Conservation (phyloP, 2,113 vertebrate genomes). For the Festucalex cinctus region DNA sequence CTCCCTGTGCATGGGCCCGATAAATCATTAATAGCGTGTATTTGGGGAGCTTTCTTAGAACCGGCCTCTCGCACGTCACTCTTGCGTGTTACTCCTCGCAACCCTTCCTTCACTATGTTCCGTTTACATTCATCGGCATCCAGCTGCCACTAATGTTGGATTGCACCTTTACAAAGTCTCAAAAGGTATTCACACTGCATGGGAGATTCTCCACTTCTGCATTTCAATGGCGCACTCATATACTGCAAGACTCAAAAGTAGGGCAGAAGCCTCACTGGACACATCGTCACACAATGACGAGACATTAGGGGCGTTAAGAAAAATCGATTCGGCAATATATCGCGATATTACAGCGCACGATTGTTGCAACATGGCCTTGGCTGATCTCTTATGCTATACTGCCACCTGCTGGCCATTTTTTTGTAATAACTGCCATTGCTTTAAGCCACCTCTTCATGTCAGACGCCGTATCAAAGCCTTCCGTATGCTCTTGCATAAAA, state of each 20-base stretch:
- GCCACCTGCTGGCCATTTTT: no score
- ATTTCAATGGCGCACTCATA: conserved; percentile 48
- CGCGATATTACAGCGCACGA: no score
- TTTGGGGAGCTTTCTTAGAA: conserved; percentile 68
- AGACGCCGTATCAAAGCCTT: no score
- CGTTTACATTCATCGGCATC: not conserved
- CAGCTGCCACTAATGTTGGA: not conserved
- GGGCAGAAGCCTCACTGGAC: conserved; percentile 61
- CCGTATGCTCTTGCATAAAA: no score
- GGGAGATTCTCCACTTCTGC: conserved; percentile 34
- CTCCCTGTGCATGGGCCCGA: conserved; percentile 27
- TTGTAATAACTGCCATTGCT: no score
- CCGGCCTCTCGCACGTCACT: conserved; percentile 48
- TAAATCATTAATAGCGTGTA: conserved; percentile 62
- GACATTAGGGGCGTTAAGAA: no score
- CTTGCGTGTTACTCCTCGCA: conserved; percentile 22
- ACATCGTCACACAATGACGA: conserved; percentile 30
- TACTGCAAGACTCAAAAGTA: conserved; percentile 54
- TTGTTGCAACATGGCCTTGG: no score
- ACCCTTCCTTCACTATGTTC: not conserved
- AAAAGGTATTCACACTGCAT: conserved; percentile 35
- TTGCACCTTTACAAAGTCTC: conserved; percentile 14
- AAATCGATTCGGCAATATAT: no score
- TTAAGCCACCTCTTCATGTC: no score
- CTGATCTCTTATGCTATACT: no score